phyloP scores from a whole-genome alignment of 2,888 invertebrate species.

The Smittia sp. region DNA sequence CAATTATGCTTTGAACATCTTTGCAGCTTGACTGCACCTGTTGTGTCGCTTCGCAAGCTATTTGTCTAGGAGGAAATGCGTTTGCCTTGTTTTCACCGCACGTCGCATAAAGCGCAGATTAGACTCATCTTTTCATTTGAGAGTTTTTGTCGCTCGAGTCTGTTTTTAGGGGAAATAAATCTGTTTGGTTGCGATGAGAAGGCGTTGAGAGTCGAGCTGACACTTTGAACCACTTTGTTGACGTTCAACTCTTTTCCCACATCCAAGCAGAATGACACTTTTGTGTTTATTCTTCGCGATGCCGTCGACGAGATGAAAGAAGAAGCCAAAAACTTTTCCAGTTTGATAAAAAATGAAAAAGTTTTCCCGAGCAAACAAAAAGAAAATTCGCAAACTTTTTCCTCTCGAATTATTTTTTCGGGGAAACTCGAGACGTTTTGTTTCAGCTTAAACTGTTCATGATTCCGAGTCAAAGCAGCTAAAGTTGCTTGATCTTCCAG shows the following conservation, averaged over 20 bases:
- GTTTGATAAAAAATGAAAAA: no score
- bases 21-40: constrained; percentile 2
- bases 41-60: background rate
- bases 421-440: no score
- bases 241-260: background rate
- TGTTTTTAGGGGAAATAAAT: background rate
- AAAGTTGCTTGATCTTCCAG: no score
- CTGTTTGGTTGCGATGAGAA: background rate
- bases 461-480: no score
- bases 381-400: no score
- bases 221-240: background rate
- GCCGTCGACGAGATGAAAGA: no score
- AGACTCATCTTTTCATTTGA: background rate
- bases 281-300: no score
- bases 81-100: background rate
- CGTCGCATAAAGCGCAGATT: background rate
- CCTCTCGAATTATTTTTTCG: no score
- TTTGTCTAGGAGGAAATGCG: background rate
- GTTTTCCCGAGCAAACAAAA: no score
- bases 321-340: no score
- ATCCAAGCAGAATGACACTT: background rate
- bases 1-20: constrained; percentile 26
- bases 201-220: background rate
- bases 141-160: background rate
- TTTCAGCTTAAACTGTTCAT: no score